Conservation (phyloP, 2,888 invertebrate genomes). For the Tinea semifulvella region DNA sequence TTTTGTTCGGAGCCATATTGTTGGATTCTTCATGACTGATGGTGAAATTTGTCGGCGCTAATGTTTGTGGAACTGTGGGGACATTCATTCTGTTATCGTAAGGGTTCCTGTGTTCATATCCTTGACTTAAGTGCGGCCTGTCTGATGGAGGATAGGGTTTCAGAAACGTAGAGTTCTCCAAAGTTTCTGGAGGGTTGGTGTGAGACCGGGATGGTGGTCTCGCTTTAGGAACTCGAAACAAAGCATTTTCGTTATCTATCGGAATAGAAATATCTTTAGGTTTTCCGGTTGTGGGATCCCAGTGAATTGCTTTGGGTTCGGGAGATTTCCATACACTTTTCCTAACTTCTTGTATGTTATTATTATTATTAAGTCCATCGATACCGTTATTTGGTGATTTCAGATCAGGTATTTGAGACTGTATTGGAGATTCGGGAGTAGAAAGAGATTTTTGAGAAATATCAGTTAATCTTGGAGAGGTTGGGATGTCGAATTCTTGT, state of each 20-base stretch:
- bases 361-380: conserved; percentile 30
- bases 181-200: conserved; percentile 45
- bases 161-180: conserved; percentile 66
- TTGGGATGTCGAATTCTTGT: conserved; percentile 55
- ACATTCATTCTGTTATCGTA: conserved; percentile 43
- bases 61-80: conserved; percentile 28
- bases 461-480: conserved; percentile 51
- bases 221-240: conserved; percentile 72
- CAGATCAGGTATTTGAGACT: conserved; percentile 44
- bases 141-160: conserved; percentile 71
- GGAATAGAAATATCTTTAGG: conserved; percentile 38
- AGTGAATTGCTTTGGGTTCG: conserved; percentile 45
- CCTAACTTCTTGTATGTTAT: conserved; percentile 33
- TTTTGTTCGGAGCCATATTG: conserved; percentile 36
- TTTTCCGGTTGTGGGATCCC: conserved; percentile 42
- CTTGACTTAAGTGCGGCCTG: conserved; percentile 43
- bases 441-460: conserved; percentile 51
- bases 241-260: conserved; percentile 56
- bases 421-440: conserved; percentile 47
- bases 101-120: conserved; percentile 53
- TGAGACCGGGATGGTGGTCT: conserved; percentile 70
- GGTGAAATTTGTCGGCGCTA: conserved; percentile 47
- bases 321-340: conserved; percentile 60
- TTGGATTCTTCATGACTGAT: conserved; percentile 48
- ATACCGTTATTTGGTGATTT: conserved; percentile 42